Conservation (phyloP, 2,113 vertebrate genomes). For the Parus major region DNA sequence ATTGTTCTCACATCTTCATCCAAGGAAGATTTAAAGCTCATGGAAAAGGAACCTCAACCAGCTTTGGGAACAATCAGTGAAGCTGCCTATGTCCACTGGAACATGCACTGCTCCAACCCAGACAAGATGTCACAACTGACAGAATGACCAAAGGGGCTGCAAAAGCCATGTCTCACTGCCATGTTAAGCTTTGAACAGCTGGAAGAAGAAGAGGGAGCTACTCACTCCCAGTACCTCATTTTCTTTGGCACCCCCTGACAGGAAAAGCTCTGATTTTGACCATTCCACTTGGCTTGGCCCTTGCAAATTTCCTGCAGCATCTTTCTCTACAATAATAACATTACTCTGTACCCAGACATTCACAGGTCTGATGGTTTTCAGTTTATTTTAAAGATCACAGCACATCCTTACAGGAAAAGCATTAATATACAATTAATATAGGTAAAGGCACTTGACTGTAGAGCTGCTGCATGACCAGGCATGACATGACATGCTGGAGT, state of each 20-base stretch:
- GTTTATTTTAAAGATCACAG: background rate
- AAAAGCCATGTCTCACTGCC: background rate
- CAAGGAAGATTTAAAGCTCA: background rate
- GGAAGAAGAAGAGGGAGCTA: background rate
- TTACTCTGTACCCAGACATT: background rate
- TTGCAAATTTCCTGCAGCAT: background rate
- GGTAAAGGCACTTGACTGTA: background rate
- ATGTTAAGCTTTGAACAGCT: fast-evolving
- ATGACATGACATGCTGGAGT: background rate
- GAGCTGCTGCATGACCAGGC: background rate
- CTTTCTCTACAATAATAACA: background rate
- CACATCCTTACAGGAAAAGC: background rate
- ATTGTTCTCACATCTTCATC: background rate
- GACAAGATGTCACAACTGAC: background rate
- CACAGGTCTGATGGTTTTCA: background rate
- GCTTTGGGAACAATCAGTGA: background rate
- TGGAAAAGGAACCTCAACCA: background rate
- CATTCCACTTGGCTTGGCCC: background rate
- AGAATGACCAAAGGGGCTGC: background rate
- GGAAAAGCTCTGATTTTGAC: background rate
- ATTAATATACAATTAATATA: background rate
- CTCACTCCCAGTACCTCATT: background rate
- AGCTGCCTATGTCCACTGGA: background rate
- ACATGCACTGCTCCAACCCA: background rate
- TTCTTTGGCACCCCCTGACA: background rate